Conservation (phyloP, 2,113 vertebrate species). For the Corythornis vintsioides region DNA sequence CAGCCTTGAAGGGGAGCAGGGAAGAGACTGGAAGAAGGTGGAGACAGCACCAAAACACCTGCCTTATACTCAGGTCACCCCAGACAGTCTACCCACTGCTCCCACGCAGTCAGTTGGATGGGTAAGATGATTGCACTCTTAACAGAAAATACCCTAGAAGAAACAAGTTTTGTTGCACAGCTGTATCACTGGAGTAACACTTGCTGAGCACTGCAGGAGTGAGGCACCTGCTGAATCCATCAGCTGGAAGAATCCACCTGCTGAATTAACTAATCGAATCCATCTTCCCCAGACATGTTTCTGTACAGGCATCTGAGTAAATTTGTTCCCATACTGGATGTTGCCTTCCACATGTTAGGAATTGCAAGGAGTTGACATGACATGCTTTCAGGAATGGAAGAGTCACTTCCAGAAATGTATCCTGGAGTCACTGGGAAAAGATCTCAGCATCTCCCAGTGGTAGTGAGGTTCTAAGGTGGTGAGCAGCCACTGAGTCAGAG, state of each 20-base stretch:
- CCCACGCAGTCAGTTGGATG: background rate
- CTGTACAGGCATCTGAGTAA: accelerated
- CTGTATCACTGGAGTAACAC: background rate
- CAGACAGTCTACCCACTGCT: background rate
- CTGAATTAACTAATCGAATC: background rate
- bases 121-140: background rate
- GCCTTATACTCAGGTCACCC: background rate
- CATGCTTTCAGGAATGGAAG: background rate
- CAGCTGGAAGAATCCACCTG: too few species aligned
- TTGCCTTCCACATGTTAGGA: background rate
- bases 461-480: background rate
- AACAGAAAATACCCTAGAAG: accelerated
- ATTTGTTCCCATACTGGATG: background rate
- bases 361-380: background rate
- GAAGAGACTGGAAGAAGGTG: background rate
- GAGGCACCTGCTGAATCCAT: background rate
- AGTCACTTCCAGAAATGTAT: background rate
- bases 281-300: background rate
- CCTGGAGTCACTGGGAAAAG: background rate
- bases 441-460: background rate
- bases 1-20: background rate
- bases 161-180: background rate
- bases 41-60: background rate
- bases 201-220: background rate
- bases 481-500: background rate